Conservation (phyloP, 2,888 invertebrate species). For the Antheraea assamensis region DNA sequence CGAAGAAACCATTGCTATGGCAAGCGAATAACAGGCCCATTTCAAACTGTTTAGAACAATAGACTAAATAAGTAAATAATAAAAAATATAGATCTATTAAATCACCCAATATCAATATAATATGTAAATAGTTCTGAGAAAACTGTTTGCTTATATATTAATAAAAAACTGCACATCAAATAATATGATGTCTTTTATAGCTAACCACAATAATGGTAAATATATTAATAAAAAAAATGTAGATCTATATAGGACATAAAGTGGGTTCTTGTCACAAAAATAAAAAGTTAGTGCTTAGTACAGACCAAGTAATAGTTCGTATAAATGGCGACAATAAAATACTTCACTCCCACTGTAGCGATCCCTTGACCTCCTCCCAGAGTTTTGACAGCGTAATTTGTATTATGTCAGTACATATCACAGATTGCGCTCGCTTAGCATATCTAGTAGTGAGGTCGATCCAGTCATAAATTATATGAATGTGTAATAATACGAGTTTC, state of each 20-base stretch:
- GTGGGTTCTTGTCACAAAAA: neutral
- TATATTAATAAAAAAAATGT: neutral
- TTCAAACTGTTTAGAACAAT: no score
- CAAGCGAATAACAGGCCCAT: no score
- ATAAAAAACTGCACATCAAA: no score
- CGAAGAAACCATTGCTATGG: no score
- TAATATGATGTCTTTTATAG: no score
- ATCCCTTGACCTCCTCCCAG: slow-evolving; percentile 45
- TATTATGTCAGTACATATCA: slow-evolving; percentile 42
- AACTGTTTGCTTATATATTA: no score
- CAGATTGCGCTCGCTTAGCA: slow-evolving; percentile 35
- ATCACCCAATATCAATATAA: no score
- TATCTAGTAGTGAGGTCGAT: slow-evolving; percentile 35
- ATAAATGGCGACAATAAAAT: slow-evolving; percentile 12
- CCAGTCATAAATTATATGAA: slow-evolving; percentile 33
- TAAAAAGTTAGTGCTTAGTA: neutral
- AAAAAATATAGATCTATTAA: no score
- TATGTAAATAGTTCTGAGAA: no score
- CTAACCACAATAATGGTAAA: no score
- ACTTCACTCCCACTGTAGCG: slow-evolving; percentile 18
- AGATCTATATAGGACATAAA: neutral
- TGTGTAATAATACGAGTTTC: slow-evolving; percentile 14
- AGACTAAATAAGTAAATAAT: no score
- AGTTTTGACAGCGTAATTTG: slow-evolving; percentile 36
- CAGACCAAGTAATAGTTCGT: neutral